Evolutionary conservation across 2,113 vertebrate species (phyloP), one percentile per base, ranked within the genome.

Genomic region (Peromyscus polionotus): DNA sequence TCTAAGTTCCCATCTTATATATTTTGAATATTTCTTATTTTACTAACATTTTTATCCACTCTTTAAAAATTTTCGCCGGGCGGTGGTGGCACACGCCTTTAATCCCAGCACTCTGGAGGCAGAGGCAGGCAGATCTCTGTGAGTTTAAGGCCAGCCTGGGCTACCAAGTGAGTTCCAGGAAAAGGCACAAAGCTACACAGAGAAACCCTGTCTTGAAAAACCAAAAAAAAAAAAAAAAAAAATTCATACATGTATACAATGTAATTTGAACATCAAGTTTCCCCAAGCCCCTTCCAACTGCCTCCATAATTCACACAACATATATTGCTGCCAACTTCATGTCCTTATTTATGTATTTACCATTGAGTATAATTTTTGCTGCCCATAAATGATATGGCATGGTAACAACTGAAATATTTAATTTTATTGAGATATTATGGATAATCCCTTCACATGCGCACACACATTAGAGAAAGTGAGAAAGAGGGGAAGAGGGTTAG

Each of bases 401-500:
- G 14, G 39, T 33, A 65, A 42, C 42, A 76, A 28, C 13, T 75
- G 7, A 75, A 63, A 84, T 42, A 63, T 42, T 45, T 31, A 85
- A 42, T 19, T 85, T 65, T 42, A 7, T 65, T 65, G 59, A 65
- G 1, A 65, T 65, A 84, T 19, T 63, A 45, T 65, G 42, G 4
- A 76, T 45, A 76, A 17, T n/a, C 31, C 1, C 31, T 4, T 31
- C 16, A 33, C 16, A 57, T 5, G 24, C 5, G 59, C 12, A 61
- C 20, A 81, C 22, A 28, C 7, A 7, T 5, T 0, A 0, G 28
- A 19, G 13, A 45, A 39, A 63, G 14, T 42, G 36, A 61, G n/a
- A 2, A 1, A 16, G 24, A 11, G 13, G n/a, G 6, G 3, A 4
- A 28, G n/a, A 31, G 7, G 28, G 3, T 8, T n/a, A 10, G n/a